Percentiles rank a stretch among this genome's conserved stretches.
Evolutionary conservation across 1,140 invertebrate species (phyloP).

Genomic region (Mya arenaria): DNA sequence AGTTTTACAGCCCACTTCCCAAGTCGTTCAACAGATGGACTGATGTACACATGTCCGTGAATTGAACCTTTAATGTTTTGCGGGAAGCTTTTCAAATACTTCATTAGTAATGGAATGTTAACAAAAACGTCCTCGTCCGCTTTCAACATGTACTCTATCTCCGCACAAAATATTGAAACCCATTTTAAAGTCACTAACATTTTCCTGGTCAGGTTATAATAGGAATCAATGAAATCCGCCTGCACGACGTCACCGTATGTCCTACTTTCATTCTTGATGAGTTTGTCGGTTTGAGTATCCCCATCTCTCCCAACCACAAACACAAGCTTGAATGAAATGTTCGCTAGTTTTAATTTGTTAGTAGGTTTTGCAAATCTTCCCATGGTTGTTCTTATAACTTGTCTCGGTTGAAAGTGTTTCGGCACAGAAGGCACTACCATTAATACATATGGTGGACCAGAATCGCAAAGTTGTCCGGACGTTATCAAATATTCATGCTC

Average conservation of each 20-base stretch:
- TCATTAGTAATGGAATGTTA: constrained; percentile 82
- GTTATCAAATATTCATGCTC: no score
- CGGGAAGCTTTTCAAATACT: constrained; percentile 57
- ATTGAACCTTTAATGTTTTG: constrained; percentile 16
- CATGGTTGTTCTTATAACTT: no score
- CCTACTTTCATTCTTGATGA: constrained; percentile 1
- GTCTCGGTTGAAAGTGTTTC: no score
- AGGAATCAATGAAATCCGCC: constrained; percentile 39
- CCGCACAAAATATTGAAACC: constrained; percentile 85
- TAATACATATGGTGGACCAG: no score
- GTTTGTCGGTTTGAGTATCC: no score
- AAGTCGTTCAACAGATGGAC: neutral
- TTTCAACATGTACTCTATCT: constrained; percentile 83
- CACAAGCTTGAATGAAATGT: no score
- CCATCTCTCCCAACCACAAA: no score
- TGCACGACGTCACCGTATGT: constrained; percentile 28
- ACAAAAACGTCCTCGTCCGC: constrained; percentile 83
- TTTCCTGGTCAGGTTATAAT: constrained; percentile 41
- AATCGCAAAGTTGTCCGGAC: no score
- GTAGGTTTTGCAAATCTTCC: no score
- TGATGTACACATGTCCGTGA: constrained; percentile 10
- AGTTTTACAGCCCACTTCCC: constrained; percentile 48
- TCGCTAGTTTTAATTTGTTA: no score
- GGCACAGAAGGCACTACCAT: no score
- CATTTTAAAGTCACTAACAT: constrained; percentile 86